phyloP scores from a whole-genome alignment of 2,888 invertebrate genomes.

The Leptogaster cylindrica region DNA sequence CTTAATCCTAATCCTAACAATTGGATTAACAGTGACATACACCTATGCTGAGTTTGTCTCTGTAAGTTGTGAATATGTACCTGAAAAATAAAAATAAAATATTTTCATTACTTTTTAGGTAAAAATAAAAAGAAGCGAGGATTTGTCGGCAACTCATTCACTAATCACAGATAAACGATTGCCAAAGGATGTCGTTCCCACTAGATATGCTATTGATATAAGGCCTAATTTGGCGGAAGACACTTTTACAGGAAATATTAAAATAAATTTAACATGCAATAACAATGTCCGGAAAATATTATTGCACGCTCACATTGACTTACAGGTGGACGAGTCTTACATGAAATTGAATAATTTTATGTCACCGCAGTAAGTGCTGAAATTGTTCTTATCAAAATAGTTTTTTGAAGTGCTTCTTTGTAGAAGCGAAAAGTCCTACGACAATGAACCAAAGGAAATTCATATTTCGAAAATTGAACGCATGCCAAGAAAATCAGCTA shows the following conservation, averaged over 20 bases:
- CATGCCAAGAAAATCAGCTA: conserved; percentile 69
- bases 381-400: not conserved
- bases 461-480: conserved; percentile 62
- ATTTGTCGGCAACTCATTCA: conserved; percentile 72
- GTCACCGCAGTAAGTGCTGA: not conserved
- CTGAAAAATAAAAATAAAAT: too few species aligned
- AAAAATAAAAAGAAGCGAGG: conserved; percentile 67
- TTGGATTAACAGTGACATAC: not conserved
- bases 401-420: not conserved
- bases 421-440: conserved; percentile 43
- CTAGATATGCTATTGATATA: conserved; percentile 70
- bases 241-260: conserved; percentile 71
- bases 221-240: conserved; percentile 71
- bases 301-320: conserved; percentile 71
- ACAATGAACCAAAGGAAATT: conserved; percentile 49
- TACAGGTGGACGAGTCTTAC: conserved; percentile 66
- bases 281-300: conserved; percentile 68
- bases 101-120: too few species aligned
- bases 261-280: conserved; percentile 73
- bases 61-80: too few species aligned
- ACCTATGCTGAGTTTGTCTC: not conserved
- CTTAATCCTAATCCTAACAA: too few species aligned
- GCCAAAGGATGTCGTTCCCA: conserved; percentile 70
- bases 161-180: conserved; percentile 70
- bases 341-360: conserved; percentile 58